A percentile compares a stretch with the other conserved stretches of the same genome.
Evolutionary conservation across 2,888 invertebrate genomes (phyloP).

Genomic region (Rhagophthalmus giganteus): DNA sequence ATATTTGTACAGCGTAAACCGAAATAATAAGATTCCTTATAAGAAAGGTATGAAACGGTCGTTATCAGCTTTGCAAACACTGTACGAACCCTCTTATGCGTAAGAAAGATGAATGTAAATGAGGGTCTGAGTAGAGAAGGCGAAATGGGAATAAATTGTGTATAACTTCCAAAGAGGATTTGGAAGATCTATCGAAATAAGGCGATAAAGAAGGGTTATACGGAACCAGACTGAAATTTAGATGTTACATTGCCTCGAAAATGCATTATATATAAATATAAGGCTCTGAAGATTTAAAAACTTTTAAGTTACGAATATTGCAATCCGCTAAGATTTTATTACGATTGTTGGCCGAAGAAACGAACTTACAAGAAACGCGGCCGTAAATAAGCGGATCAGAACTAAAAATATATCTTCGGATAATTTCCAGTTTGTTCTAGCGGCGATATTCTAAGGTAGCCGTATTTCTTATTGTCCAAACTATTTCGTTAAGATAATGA

Average conservation of each 20-base stretch:
- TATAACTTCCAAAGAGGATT: conserved; percentile 50
- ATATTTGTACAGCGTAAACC: background rate
- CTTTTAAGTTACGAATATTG: conserved; percentile 47
- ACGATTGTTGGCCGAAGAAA: too few species aligned
- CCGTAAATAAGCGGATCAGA: too few species aligned
- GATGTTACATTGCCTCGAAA: conserved; percentile 47
- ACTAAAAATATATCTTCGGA: too few species aligned
- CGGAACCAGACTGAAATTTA: conserved; percentile 51
- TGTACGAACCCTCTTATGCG: conserved; percentile 27
- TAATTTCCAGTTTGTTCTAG: too few species aligned
- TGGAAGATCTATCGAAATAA: conserved; percentile 53
- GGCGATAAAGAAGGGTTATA: conserved; percentile 54
- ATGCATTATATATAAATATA: conserved; percentile 44
- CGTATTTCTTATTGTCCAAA: background rate
- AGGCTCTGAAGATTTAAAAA: conserved; percentile 50
- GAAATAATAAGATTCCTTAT: conserved; percentile 27
- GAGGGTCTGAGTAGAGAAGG: conserved; percentile 39
- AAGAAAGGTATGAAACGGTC: conserved; percentile 28
- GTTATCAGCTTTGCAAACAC: conserved; percentile 32
- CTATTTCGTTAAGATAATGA: background rate
- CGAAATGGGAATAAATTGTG: conserved; percentile 46
- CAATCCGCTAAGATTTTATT: too few species aligned
- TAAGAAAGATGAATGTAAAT: conserved; percentile 41
- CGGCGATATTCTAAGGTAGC: background rate
- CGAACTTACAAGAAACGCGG: too few species aligned